phyloP scores from a whole-genome alignment of 2,113 vertebrate species.

The Cygnus atratus region DNA sequence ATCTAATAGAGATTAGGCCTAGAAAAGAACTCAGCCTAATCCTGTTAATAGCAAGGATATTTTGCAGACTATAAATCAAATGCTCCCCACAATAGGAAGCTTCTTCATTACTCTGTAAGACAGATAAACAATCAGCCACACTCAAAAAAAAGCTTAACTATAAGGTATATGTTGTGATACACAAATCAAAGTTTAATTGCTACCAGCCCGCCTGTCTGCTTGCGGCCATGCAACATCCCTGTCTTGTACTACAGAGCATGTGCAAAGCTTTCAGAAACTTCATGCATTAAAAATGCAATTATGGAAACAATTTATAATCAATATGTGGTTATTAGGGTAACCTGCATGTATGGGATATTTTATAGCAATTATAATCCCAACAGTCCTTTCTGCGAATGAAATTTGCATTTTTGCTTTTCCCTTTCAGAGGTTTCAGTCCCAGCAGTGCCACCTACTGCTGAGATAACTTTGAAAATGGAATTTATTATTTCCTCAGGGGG shows the following conservation, averaged over 20 bases:
- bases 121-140: background rate
- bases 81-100: background rate
- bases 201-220: background rate
- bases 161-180: background rate
- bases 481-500: background rate
- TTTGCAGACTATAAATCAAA: slow-evolving; percentile 16
- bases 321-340: background rate
- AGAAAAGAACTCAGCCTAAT: slow-evolving; percentile 8
- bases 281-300: background rate
- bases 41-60: slow-evolving; percentile 22
- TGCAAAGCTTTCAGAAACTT: background rate
- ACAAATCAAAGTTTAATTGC: background rate
- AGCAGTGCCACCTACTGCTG: slow-evolving; percentile 63
- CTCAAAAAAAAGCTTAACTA: background rate
- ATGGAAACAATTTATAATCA: slow-evolving; percentile 32
- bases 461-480: background rate
- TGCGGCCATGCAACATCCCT: background rate
- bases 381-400: background rate
- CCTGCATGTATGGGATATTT: slow-evolving; percentile 1
- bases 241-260: background rate
- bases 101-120: background rate
- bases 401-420: background rate
- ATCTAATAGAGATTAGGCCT: background rate
- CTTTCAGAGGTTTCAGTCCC: slow-evolving; percentile 56
- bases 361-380: background rate